Evolutionary conservation across 92 coral and sea anemone species (phyloP), one percentile per base, ranked within the genome.

Genomic region (Palythoa grandiflora): DNA sequence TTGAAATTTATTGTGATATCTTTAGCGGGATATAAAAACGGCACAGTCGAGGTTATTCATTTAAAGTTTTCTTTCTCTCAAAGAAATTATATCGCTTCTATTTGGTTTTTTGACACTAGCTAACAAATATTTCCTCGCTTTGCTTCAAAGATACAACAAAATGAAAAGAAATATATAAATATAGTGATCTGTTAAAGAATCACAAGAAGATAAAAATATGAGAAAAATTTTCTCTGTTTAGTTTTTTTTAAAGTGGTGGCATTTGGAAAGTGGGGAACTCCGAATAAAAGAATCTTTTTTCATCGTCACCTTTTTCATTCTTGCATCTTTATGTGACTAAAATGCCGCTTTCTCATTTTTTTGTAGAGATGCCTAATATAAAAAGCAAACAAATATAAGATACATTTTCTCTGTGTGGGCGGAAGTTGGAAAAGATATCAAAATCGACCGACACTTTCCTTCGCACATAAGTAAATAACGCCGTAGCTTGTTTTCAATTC

Each of bases 341-440:
- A 81, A 81, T 71, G 86, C 75, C 86, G 76, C 75, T 48, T 65
- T 81, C 75, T 81, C 66, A 53, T 66, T 74, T 81, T 77, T 55
- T 81, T 81, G 75, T 81, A 48, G 21, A 21, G 75, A 50, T 50
- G 20, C 66, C 47, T 81, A 81, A 81, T 81, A 68, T 81, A 28
- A 81, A 80, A 71, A 68, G 86, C 86, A 81, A 81, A 81, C 86
- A 81, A 81, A 81, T 20, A 44, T 44, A 51, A 81, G 86, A 65
- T 39, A 80, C 76, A 63, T 44, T 47, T 81, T 63, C 37, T 5
- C 20, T 2, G 57, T 20, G 75, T 20, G 14, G 10, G 17, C 44
- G 59, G 38, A 81, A 65, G 20, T 44, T 17, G 39, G 74, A 44
- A 40, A 2, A 63, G 21, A 65, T 11, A 61, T 50, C 21, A 60